Base-by-base conservation (phyloP, 2,888 invertebrate genomes). In the Scaptomyza tumidula region DNA sequence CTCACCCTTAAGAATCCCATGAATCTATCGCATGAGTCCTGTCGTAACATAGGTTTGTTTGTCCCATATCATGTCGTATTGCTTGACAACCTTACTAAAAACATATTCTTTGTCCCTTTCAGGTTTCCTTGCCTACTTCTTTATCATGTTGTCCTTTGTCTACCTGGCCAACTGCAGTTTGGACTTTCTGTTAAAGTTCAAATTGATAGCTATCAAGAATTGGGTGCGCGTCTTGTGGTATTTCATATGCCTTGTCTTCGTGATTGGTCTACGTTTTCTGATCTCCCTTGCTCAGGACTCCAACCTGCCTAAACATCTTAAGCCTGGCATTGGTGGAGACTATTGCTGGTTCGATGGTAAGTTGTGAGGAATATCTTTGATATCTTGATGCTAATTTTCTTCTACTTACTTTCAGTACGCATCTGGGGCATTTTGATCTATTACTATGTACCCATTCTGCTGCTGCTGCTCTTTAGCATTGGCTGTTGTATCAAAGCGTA, bases 331-430 rank as follows among this genome's bases (percentile, higher is more conserved):
- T 64, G 89, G 89, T 5, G 88, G 86, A 53, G 86, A 87, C 33
- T 90, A 86, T 31, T 89, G 89, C 66, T 89, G 89, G 89, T 89
- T 89, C 24, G 90, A 89, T 63, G 83, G 89, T 89, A 37, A 33
- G 72, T n/a, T 35, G 13, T 24, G 24, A 24, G 24, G 14, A 10
- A 6, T 10, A 35, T 6, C 4, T 1, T 4, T 1, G n/a, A 7
- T 35, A 13, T 5, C 35, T 35, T 6, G 2, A 46, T 5, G 2
- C 9, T n/a, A 6, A 13, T 7, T 31, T 35, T 31, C 13, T 29
- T 7, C 6, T 29, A 16, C 37, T 0, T 0, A 0, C 5, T 75
- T 82, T 11, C 45, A 89, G 89, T 86, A 33, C 90, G 89, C 31
- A 78, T 90, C 6, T 88, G 89, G 90, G 89, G 90, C 19, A 87